Conservation (phyloP, 2,113 vertebrate genomes). For the Chinchilla lanigera region DNA sequence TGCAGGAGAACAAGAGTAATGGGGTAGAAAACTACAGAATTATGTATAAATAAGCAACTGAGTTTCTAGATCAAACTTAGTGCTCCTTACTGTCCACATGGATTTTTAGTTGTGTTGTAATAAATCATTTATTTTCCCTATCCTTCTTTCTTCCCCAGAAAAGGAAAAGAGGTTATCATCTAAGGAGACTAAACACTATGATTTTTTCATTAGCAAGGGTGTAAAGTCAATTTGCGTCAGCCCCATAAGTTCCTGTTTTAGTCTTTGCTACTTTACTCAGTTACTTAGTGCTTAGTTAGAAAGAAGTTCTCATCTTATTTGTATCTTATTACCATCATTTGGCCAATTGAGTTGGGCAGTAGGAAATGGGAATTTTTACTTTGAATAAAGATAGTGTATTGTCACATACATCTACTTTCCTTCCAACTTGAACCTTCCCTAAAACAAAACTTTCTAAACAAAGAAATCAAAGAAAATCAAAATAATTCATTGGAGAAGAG, state of each 20-base stretch:
- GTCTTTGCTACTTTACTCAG: neutral
- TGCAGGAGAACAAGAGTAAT: neutral
- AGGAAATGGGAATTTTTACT: neutral
- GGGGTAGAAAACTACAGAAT: neutral
- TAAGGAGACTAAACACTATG: neutral
- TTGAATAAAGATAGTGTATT: neutral
- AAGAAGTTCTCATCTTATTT: neutral
- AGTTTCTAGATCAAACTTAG: neutral
- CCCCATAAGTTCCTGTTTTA: neutral
- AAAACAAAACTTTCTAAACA: neutral
- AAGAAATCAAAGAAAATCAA: conserved; percentile 31
- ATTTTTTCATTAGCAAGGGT: neutral
- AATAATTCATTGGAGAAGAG: neutral
- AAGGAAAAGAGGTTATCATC: neutral
- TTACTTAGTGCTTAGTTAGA: conserved; percentile 11
- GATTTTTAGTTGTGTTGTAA: neutral
- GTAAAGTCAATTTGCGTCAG: neutral
- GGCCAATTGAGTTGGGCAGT: neutral
- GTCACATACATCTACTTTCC: neutral
- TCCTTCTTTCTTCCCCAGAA: neutral
- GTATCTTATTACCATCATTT: neutral
- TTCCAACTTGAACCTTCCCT: neutral
- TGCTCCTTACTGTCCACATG: neutral
- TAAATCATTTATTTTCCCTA: neutral
- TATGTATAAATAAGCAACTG: neutral